Base-by-base conservation (phyloP, 1,140 invertebrate species). In the Hyposmocoma kahamanoa region DNA sequence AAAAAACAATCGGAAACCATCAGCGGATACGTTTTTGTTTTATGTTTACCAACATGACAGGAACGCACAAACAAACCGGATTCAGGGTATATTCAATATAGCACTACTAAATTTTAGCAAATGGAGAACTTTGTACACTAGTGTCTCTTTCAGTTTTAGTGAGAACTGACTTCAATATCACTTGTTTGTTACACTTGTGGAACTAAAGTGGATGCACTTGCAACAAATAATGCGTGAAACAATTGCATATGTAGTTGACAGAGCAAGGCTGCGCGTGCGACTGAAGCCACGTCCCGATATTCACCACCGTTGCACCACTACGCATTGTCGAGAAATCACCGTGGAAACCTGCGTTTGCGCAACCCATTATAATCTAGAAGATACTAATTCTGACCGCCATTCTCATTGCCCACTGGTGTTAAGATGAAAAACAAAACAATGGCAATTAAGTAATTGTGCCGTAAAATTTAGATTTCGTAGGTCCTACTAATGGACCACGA, bases 341-440 rank as follows among this genome's bases (percentile, higher is more conserved):
- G 72, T 75, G 72, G 78, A 74, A 79, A 75, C 71, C 63, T 67
- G 63, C 55, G 42, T 22, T 84, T 84, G 69, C 77, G 77, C 77
- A 84, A 84, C 53, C 72, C 58, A 82, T 82, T 77, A 69, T 74
- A 67, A 49, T 62, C 65, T 56, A 71, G 71, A 71, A 78, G 66
- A 78, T 67, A 67, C 66, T 53, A 73, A 76, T 72, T 72, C 69
- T 20, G 50, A 54, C 57, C 57, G 55, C 45, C 54, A 56, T 48
- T 69, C 17, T 47, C 28, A 38, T 17, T 32, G 28, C 45, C 11
- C 45, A 22, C n/a, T n/a, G n/a, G n/a, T 39, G 39, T 47, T 47
- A 47, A 47, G 22, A 34, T 36, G 34, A 39, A 36, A 22, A 47
- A 47, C 45, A 47, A 47, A 47, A 47, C 45, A 47, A 47, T 47